A percentile compares a stretch with the other conserved stretches of the same genome.
Evolutionary conservation across 2,888 invertebrate species (phyloP).

Genomic region (Girardia tigrina): DNA sequence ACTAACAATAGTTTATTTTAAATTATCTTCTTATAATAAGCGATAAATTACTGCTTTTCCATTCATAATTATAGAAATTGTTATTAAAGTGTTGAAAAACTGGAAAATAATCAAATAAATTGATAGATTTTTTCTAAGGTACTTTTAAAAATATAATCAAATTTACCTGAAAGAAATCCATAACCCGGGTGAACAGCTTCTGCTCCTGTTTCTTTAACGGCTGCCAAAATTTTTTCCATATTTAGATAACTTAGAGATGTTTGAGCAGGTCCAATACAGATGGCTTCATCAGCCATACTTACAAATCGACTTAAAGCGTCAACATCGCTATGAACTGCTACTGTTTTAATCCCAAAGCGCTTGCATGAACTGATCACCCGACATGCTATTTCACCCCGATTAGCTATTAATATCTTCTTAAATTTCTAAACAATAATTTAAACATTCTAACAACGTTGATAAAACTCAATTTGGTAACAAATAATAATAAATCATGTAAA

Average conservation of each 20-base stretch:
- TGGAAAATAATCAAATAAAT: too few relatives aligned
- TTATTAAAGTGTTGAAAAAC: too few relatives aligned
- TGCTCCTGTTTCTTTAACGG: slow-evolving; percentile 55
- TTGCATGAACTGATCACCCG: slow-evolving; percentile 62
- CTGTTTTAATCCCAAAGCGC: slow-evolving; percentile 58
- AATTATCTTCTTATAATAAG: too few relatives aligned
- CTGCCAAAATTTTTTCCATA: slow-evolving; percentile 56
- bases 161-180: slow-evolving; percentile 54
- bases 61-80: too few relatives aligned
- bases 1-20: too few relatives aligned
- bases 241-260: slow-evolving; percentile 57
- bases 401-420: slow-evolving; percentile 70
- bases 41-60: too few relatives aligned
- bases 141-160: too few relatives aligned
- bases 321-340: slow-evolving; percentile 59
- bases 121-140: too few relatives aligned
- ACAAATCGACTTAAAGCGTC: slow-evolving; percentile 56
- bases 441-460: too few relatives aligned
- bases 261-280: slow-evolving; percentile 58
- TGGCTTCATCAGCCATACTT: slow-evolving; percentile 58
- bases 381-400: slow-evolving; percentile 93
- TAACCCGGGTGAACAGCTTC: slow-evolving; percentile 62
- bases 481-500: too few relatives aligned
- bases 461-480: too few relatives aligned
- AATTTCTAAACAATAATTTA: slow-evolving; percentile 48